Evolutionary conservation across 2,888 invertebrate genomes (phyloP).

Genomic region (Chironomus tentans): DNA sequence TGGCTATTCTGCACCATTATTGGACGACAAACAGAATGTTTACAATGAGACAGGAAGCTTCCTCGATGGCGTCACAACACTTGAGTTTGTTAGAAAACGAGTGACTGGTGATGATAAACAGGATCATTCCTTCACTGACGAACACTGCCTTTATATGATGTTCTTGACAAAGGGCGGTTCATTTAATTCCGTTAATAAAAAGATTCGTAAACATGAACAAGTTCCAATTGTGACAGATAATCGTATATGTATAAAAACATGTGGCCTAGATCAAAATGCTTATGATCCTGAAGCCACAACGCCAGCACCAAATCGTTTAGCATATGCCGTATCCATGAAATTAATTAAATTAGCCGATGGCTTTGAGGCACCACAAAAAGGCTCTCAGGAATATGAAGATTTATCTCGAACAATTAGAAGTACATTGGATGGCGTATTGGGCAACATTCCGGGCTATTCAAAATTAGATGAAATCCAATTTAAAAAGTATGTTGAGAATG

Average conservation of each 20-base stretch:
- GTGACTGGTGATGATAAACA: conserved; percentile 55
- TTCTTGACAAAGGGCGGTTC: conserved; percentile 76
- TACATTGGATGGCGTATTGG: conserved; percentile 53
- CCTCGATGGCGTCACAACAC: conserved; percentile 64
- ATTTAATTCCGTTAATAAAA: conserved; percentile 75
- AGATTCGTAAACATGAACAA: conserved; percentile 68
- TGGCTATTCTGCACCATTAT: conserved; percentile 65
- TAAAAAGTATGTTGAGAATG: conserved; percentile 49
- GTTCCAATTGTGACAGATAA: conserved; percentile 64
- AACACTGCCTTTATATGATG: conserved; percentile 75
- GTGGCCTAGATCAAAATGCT: conserved; percentile 51
- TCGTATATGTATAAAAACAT: conserved; percentile 73
- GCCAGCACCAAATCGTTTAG: conserved; percentile 54
- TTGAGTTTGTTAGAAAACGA: conserved; percentile 71
- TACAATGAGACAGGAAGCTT: conserved; percentile 57
- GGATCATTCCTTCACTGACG: conserved; percentile 75
- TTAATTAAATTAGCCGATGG: conserved; percentile 68
- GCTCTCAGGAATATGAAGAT: conserved; percentile 62
- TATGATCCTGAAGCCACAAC: conserved; percentile 45
- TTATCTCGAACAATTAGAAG: conserved; percentile 57
- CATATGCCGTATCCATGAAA: conserved; percentile 63
- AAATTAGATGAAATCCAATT: conserved; percentile 60
- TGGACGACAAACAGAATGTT: conserved; percentile 68
- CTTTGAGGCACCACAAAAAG: conserved; percentile 62
- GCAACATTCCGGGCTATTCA: conserved; percentile 61